These are phyloP conservation scores for Arnoldichthys spilopterus DNA, from an alignment of 2,797 vertebrate genomes.

Conservation along the genomic window DNA sequence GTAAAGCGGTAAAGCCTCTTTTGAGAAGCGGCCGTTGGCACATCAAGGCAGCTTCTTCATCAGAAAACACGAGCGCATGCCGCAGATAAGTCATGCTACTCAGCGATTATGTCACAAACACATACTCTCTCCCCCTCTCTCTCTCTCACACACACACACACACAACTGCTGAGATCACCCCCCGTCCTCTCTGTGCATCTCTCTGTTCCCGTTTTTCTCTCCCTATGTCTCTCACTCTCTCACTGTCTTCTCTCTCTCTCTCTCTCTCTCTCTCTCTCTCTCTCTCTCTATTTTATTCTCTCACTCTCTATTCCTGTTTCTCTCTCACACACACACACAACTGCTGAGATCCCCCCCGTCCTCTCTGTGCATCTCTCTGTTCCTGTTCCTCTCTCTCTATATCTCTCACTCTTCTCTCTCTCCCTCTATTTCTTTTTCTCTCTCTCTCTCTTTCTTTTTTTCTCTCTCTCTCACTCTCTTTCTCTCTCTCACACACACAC, in stretches of 20 bases:
- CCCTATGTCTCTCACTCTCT: not conserved
- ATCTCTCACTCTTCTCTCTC: not conserved
- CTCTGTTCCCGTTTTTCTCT: not conserved
- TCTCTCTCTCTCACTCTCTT: constrained; percentile 21
- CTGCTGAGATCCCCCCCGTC: too few species aligned
- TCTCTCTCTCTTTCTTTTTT: not conserved
- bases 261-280: not conserved
- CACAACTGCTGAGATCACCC: constrained; percentile 35
- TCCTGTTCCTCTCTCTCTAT: not conserved
- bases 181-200: too few species aligned
- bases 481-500: not conserved
- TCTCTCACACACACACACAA: not conserved
- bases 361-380: constrained; percentile 23
- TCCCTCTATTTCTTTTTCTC: not conserved
- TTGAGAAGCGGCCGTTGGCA: constrained; percentile 62
- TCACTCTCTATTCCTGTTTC: too few species aligned
- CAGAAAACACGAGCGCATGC: constrained; percentile 61
- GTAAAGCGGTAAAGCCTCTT: constrained; percentile 63
- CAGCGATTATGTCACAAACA: constrained; percentile 66
- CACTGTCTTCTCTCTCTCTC: not conserved
- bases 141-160: not conserved
- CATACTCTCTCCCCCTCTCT: constrained; percentile 31
- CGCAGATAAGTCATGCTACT: constrained; percentile 69
- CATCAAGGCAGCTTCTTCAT: constrained; percentile 59
- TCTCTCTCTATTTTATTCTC: too few species aligned